phyloP scores from a whole-genome alignment of 2,888 invertebrate species.

The Eurois occulta region DNA sequence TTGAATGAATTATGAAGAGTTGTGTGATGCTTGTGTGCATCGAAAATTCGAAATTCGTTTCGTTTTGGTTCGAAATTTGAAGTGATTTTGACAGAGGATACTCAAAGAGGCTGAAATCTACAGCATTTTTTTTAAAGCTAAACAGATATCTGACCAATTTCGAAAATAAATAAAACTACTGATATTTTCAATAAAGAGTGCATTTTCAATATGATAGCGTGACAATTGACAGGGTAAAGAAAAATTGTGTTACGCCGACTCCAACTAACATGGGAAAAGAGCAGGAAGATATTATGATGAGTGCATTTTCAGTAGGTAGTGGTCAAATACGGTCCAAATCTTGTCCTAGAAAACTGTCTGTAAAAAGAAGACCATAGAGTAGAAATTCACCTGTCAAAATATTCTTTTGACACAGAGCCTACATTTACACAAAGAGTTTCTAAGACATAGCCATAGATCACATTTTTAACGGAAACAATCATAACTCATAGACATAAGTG shows the following conservation, averaged over 20 bases:
- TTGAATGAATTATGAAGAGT: conserved; percentile 40
- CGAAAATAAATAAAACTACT: not conserved
- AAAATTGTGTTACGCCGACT: not conserved
- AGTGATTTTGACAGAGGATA: conserved; percentile 14
- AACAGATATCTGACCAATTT: not conserved
- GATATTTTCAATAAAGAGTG: not conserved
- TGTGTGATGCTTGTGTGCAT: conserved; percentile 30
- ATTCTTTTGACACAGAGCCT: not conserved
- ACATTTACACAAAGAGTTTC: conserved; percentile 24
- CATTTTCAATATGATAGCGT: not conserved
- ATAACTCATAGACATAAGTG: conserved; percentile 31
- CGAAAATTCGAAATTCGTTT: conserved; percentile 28
- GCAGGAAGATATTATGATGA: not conserved
- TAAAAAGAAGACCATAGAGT: conserved; percentile 7
- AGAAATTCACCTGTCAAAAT: not conserved
- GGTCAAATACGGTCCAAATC: not conserved
- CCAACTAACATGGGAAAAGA: not conserved
- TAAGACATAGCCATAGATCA: conserved; percentile 26
- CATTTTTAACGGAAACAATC: conserved; percentile 39
- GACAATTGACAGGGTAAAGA: not conserved
- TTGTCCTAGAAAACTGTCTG: no score
- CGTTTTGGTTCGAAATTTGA: conserved; percentile 24
- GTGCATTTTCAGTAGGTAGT: not conserved
- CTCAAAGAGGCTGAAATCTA: not conserved
- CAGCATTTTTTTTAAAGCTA: not conserved